Evolutionary conservation across 2,797 vertebrate species (phyloP).

Genomic region (Enteromius mattozi): DNA sequence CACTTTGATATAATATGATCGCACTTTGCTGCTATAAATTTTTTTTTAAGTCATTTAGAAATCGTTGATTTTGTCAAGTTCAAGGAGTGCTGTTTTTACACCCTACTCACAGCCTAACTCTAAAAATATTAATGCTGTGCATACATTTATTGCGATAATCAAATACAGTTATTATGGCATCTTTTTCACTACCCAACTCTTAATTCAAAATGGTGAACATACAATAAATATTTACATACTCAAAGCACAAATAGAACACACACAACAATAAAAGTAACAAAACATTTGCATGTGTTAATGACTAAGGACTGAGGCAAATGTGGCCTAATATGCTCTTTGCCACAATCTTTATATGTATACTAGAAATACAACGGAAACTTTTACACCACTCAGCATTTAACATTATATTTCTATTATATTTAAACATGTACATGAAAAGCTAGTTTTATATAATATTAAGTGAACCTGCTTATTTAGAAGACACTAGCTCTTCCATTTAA

Average conservation of each 20-base stretch:
- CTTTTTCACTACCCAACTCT: background rate
- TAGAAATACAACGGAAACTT: background rate
- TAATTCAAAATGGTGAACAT: background rate
- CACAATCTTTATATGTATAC: background rate
- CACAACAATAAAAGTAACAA: background rate
- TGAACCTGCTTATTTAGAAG: background rate
- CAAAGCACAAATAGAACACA: background rate
- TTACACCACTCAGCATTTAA: background rate
- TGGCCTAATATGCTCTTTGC: background rate
- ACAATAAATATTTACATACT: background rate
- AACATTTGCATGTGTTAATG: background rate
- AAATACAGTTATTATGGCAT: background rate
- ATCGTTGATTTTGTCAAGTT: background rate
- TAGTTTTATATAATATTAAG: background rate
- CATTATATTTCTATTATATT: background rate
- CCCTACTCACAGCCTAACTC: background rate
- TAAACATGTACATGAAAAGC: background rate
- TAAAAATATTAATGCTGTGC: background rate
- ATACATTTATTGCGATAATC: background rate
- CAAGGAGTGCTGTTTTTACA: background rate
- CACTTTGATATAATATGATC: background rate
- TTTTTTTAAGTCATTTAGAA: background rate
- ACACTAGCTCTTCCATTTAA: background rate
- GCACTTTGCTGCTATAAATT: background rate
- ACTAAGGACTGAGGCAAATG: background rate